These are phyloP conservation scores for Zaprionus lineosus DNA, from an alignment of 2,888 invertebrate species.

Conservation along the genomic window DNA sequence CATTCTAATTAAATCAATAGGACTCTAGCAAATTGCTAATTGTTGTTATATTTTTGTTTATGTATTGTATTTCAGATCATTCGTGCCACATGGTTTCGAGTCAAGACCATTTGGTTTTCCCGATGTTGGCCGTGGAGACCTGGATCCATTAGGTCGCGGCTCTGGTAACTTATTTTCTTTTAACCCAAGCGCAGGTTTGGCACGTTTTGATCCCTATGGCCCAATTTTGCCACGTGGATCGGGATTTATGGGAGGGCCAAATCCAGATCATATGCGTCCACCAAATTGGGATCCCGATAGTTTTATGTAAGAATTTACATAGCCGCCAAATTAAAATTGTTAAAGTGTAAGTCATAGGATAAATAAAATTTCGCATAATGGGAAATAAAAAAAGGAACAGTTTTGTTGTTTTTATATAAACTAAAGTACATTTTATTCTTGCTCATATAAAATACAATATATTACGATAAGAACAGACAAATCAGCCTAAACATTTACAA, in stretches of 20 bases:
- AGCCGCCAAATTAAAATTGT: slow-evolving; percentile 20
- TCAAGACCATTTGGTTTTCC: slow-evolving; percentile 80
- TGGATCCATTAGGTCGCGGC: slow-evolving; percentile 88
- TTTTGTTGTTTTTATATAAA: slow-evolving; percentile 36
- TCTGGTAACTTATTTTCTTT: slow-evolving; percentile 76
- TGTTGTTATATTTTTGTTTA: too few relatives aligned
- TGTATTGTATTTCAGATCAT: slow-evolving; percentile 46
- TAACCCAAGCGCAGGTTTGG: slow-evolving; percentile 19
- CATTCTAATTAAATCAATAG: too few relatives aligned
- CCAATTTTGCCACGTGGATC: slow-evolving; percentile 85
- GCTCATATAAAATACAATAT: slow-evolving; percentile 53
- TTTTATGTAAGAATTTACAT: slow-evolving; percentile 70
- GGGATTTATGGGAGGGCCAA: slow-evolving; percentile 81
- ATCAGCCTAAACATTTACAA: slow-evolving; percentile 47
- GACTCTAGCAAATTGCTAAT: too few relatives aligned
- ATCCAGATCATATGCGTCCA: slow-evolving; percentile 88
- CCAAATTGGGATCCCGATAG: slow-evolving; percentile 84
- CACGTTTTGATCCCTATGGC: slow-evolving; percentile 90
- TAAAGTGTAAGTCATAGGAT: neutral
- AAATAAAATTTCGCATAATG: neutral
- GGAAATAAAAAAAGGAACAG: neutral
- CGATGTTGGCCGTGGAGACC: slow-evolving; percentile 88
- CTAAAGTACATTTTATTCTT: slow-evolving; percentile 58
- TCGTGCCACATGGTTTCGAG: slow-evolving; percentile 51
- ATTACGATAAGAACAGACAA: slow-evolving; percentile 56